A percentile compares a stretch with the other conserved stretches of the same genome.
Evolutionary conservation across 2,797 vertebrate species (phyloP).

Genomic region (Halcyon chelicuti): DNA sequence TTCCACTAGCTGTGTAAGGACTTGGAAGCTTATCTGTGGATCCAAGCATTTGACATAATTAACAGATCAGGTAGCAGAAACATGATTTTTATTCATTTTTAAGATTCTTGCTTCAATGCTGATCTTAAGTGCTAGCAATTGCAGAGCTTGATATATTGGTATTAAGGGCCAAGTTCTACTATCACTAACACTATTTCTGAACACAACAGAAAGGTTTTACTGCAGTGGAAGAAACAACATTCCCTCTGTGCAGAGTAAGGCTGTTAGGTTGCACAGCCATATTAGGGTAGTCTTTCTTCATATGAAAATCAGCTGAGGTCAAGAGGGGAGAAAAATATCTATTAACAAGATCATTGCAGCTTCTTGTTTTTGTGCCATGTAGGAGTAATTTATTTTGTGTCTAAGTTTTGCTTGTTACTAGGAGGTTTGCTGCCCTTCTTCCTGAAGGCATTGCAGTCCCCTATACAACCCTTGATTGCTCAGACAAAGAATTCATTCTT

Average conservation of each 20-base stretch:
- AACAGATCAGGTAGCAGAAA: background rate
- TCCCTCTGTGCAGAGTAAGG: background rate
- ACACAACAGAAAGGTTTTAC: background rate
- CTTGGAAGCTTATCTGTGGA: background rate
- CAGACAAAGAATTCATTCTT: slow-evolving; percentile 21
- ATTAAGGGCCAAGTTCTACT: background rate
- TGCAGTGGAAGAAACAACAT: background rate
- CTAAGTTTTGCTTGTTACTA: background rate
- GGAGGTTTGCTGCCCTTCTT: background rate
- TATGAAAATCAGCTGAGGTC: background rate
- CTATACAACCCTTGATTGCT: background rate
- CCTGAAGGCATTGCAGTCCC: background rate
- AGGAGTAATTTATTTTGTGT: background rate
- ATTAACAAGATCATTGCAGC: background rate
- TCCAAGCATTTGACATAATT: background rate
- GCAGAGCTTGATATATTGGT: fast-evolving
- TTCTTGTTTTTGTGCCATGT: background rate
- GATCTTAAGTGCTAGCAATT: background rate
- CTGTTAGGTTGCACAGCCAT: background rate
- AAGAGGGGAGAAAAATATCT: background rate
- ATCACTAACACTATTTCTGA: background rate
- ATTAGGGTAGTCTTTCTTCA: background rate
- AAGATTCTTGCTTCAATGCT: background rate
- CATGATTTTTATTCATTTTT: background rate
- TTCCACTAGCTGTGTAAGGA: background rate